Percentiles rank a stretch among this genome's conserved stretches.
phyloP scores from a whole-genome alignment of 1,140 invertebrate species.

The Mycetomoellerius zeteki region DNA sequence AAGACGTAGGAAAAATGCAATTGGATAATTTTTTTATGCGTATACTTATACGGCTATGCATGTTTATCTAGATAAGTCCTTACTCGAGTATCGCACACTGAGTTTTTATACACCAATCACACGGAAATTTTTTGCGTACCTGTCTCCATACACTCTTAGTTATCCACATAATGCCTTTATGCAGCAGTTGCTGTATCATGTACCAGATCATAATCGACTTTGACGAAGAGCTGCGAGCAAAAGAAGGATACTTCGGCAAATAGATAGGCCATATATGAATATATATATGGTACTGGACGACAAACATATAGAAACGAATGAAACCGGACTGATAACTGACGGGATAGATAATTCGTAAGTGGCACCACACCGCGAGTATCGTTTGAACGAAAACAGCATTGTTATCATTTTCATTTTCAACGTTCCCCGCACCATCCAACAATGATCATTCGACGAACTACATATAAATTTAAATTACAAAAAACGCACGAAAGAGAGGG shows the following conservation, averaged over 20 bases:
- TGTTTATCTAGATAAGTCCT: slow-evolving; percentile 14
- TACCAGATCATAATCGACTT: slow-evolving; percentile 76
- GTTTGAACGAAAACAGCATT: slow-evolving; percentile 22
- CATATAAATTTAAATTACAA: neutral
- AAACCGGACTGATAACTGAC: slow-evolving; percentile 26
- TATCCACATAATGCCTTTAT: slow-evolving; percentile 58
- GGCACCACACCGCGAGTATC: slow-evolving; percentile 72
- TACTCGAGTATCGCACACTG: neutral
- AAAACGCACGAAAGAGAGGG: neutral
- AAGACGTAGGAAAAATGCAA: too few species aligned
- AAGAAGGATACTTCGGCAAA: neutral
- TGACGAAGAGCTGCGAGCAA: neutral
- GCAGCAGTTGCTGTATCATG: slow-evolving; percentile 67
- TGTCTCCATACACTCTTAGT: slow-evolving; percentile 67
- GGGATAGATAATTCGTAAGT: slow-evolving; percentile 71
- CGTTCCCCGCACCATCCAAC: neutral
- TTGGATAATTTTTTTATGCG: too few species aligned
- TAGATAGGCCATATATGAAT: slow-evolving; percentile 43
- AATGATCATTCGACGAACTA: neutral
- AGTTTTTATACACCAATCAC: too few species aligned
- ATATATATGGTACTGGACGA: slow-evolving; percentile 14
- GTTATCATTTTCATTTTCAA: slow-evolving; percentile 60
- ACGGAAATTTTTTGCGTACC: slow-evolving; percentile 66
- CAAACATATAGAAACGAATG: neutral
- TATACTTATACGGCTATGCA: neutral